Evolutionary conservation across 2,797 vertebrate genomes (phyloP), one percentile per base, ranked within the genome.

Genomic region (Chelon labrosus): DNA sequence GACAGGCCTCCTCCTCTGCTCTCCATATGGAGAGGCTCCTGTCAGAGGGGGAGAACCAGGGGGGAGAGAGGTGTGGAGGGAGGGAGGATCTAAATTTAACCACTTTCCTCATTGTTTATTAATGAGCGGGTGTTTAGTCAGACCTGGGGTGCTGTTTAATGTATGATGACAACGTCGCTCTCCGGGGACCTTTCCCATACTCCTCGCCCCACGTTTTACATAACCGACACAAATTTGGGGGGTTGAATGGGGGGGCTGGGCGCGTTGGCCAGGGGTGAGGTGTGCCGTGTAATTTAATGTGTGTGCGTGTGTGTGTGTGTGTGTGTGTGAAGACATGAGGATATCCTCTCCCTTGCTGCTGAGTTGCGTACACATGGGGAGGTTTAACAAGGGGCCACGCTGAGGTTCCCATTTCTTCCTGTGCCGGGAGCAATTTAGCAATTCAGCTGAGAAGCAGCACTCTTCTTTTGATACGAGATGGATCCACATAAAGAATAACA

Each of bases 141-240:
- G 91, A 93, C 92, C 90, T 71, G 80, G 77, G 91, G 92, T 93
- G 87, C 91, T 93, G 84, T 94, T 95, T 92, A 92, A 92, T 94
- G 92, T 92, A 93, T 93, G 88, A 93, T 93, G 91, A 92, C 91
- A 94, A 88, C 80, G 84, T 85, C 47, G 79, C 88, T 93, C 89
- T 85, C 90, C 38, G 27, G 91, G 85, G 91, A 88, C 86, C 82
- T 88, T 86, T 85, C 71, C 85, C 85, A 80, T 85, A 83, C 77
- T 90, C 75, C 84, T 87, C 73, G 61, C 73, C 84, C 84, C 31
- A 61, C 79, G 51, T 88, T 92, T 92, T 93, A 92, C 91, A 93
- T 92, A 92, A 92, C 88, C 12, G 90, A 91, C 87, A 90, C 86
- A 85, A 77, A 88, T 87, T 85, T 84, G 37, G 44, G 49, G 44